phyloP scores from a whole-genome alignment of 2,888 invertebrate species.

The Spicauda simplicius region DNA sequence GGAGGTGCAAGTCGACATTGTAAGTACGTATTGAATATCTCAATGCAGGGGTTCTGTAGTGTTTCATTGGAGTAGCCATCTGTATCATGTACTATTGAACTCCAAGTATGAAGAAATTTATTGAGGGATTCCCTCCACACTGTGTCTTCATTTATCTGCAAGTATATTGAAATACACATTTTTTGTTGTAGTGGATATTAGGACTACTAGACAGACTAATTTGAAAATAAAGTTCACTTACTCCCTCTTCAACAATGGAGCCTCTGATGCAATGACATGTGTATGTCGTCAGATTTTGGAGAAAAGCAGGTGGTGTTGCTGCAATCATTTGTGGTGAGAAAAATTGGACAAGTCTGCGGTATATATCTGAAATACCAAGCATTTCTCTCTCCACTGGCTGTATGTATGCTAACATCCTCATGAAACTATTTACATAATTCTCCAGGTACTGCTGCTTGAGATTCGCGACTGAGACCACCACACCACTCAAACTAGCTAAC shows the following conservation, averaged over 20 bases:
- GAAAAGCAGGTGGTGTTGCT: constrained; percentile 67
- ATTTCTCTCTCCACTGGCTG: constrained; percentile 74
- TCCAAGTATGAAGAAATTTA: constrained; percentile 79
- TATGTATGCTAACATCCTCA: constrained; percentile 74
- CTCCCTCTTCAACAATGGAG: constrained; percentile 75
- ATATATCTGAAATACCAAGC: constrained; percentile 77
- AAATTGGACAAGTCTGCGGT: constrained; percentile 75
- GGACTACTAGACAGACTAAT: neutral
- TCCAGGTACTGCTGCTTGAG: constrained; percentile 76
- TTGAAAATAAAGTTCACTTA: constrained; percentile 53
- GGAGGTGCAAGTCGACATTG: constrained; percentile 93
- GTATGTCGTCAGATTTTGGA: constrained; percentile 73
- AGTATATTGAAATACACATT: constrained; percentile 39
- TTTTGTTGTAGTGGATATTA: constrained; percentile 36
- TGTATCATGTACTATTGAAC: constrained; percentile 70
- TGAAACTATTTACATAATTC: constrained; percentile 74
- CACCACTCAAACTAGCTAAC: constrained; percentile 82
- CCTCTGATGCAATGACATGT: constrained; percentile 77
- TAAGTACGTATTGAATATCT: constrained; percentile 92
- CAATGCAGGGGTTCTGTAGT: constrained; percentile 72
- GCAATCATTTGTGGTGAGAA: constrained; percentile 74
- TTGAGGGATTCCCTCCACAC: constrained; percentile 78
- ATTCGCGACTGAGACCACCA: constrained; percentile 64
- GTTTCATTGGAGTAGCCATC: constrained; percentile 69
- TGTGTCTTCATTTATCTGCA: constrained; percentile 68